Percentiles rank a stretch among this genome's conserved stretches.
phyloP scores from a whole-genome alignment of 1,140 invertebrate species.

The Palaemon carinicauda region DNA sequence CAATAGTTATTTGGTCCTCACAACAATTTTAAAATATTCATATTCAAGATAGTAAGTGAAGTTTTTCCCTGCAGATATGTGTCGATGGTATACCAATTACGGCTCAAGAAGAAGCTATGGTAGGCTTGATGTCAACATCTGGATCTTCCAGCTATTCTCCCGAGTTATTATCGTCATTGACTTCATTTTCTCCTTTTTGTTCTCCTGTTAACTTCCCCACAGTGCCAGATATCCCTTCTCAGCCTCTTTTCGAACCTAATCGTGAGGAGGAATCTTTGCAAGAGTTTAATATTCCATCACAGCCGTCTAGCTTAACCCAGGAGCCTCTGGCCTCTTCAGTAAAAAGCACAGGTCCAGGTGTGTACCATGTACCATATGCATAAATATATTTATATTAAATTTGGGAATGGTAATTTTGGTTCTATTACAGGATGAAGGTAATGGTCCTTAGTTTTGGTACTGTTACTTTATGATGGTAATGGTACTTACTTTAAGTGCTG shows the following conservation, averaged over 20 bases:
- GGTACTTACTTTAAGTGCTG: too few relatives aligned
- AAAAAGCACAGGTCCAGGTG: conserved; percentile 1
- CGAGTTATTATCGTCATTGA: not conserved
- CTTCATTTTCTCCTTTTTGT: conserved; percentile 1
- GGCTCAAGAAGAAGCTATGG: not conserved
- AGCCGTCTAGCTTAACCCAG: not conserved
- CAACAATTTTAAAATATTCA: too few relatives aligned
- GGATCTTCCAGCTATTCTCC: not conserved
- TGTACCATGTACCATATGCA: not conserved
- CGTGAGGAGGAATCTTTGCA: not conserved
- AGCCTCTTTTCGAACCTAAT: not conserved
- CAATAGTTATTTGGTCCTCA: too few relatives aligned
- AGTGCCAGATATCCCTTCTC: not conserved
- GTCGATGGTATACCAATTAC: not conserved
- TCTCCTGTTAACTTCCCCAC: not conserved
- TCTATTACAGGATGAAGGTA: too few relatives aligned
- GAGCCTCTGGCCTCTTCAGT: conserved; percentile 5
- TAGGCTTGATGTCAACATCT: not conserved
- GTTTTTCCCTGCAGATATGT: not conserved
- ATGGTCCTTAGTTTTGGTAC: too few relatives aligned
- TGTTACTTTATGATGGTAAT: too few relatives aligned
- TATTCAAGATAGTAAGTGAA: too few relatives aligned
- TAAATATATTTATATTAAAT: not conserved
- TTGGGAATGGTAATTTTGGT: not conserved
- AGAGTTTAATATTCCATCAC: not conserved